Evolutionary conservation across 2,888 invertebrate species (phyloP).

Genomic region (Stegophylla sp.): DNA sequence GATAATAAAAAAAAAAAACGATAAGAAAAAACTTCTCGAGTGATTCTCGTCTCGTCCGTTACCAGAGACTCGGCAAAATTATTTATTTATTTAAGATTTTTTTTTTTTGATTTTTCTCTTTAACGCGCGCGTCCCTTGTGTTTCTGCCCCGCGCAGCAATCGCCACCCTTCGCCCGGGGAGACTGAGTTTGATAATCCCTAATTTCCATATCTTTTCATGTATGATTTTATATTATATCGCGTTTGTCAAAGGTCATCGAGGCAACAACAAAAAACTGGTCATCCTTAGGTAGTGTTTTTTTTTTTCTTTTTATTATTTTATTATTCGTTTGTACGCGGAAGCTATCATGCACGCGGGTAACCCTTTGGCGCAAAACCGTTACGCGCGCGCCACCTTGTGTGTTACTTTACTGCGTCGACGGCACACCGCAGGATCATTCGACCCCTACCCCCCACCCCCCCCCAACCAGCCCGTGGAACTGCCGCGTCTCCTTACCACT

Average conservation of each 20-base stretch:
- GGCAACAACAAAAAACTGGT: conserved; percentile 49
- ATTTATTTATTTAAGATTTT: conserved; percentile 15
- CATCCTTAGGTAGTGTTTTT: conserved; percentile 22
- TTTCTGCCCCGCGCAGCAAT: background rate
- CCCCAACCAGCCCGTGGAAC: too few species aligned
- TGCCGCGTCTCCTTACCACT: too few species aligned
- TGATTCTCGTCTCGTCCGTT: conserved; percentile 12
- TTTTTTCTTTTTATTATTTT: conserved; percentile 12
- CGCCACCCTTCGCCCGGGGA: conserved; percentile 11
- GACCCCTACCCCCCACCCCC: too few species aligned
- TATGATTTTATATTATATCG: conserved; percentile 25
- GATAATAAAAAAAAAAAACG: too few species aligned
- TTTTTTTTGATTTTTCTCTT: conserved; percentile 19
- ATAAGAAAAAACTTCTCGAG: conserved; percentile 28
- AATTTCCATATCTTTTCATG: conserved; percentile 57
- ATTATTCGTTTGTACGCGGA: conserved; percentile 32
- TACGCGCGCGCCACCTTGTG: conserved; percentile 30
- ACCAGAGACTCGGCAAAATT: background rate
- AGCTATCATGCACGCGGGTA: conserved; percentile 1
- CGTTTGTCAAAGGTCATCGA: conserved; percentile 55
- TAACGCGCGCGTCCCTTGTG: background rate
- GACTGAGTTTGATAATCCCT: conserved; percentile 46
- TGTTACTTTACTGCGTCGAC: background rate
- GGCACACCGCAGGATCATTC: background rate
- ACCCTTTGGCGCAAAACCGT: conserved; percentile 50